Conservation (phyloP, 2,888 invertebrate species). For the Macrosoma leucophasiata region DNA sequence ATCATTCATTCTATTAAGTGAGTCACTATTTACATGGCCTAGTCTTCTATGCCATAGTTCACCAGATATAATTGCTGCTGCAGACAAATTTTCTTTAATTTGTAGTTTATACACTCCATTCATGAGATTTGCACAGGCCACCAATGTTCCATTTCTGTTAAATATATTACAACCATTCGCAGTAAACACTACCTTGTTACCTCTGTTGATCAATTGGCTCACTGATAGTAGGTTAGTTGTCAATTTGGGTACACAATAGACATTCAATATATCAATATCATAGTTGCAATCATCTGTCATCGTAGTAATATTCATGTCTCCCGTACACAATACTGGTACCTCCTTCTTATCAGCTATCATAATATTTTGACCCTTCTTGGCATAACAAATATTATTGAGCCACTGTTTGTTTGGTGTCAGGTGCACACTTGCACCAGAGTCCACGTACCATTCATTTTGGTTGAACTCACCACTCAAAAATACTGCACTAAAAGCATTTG, state of each 20-base stretch:
- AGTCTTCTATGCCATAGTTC: slow-evolving; percentile 18
- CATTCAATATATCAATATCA: slow-evolving; percentile 26
- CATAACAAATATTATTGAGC: slow-evolving; percentile 7
- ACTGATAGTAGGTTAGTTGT: slow-evolving; percentile 28
- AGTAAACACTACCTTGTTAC: slow-evolving; percentile 21
- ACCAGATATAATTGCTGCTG: not conserved
- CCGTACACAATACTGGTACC: slow-evolving; percentile 18
- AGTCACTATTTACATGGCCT: slow-evolving; percentile 14
- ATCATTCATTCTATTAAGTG: slow-evolving; percentile 12
- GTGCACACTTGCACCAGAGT: slow-evolving; percentile 24
- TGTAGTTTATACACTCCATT: slow-evolving; percentile 10
- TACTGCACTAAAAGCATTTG: slow-evolving; percentile 22
- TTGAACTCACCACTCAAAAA: slow-evolving; percentile 16
- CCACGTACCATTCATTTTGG: slow-evolving; percentile 20
- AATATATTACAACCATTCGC: slow-evolving; percentile 13
- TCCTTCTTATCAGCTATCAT: slow-evolving; percentile 24
- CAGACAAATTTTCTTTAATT: not conserved
- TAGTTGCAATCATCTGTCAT: slow-evolving; percentile 4
- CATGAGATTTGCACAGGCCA: slow-evolving; percentile 9
- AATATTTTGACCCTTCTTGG: slow-evolving; percentile 14
- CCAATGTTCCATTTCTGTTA: not conserved
- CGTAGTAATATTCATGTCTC: slow-evolving; percentile 12
- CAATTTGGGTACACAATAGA: slow-evolving; percentile 27
- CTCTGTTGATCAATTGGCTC: slow-evolving; percentile 23
- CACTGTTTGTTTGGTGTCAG: slow-evolving; percentile 18